Conservation (phyloP, 2,888 invertebrate genomes). For the Andrena fulva region DNA sequence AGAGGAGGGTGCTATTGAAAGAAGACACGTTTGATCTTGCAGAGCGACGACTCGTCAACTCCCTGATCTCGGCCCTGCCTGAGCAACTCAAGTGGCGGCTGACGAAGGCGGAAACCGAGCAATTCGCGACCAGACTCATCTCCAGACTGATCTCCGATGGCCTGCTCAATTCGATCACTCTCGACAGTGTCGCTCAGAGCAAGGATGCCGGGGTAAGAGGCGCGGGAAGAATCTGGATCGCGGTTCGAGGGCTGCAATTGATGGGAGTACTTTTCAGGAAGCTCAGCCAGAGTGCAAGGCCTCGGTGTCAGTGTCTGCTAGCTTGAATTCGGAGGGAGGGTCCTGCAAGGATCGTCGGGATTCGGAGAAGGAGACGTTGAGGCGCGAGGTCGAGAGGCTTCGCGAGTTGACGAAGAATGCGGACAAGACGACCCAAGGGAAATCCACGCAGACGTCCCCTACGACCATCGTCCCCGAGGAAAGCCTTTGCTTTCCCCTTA, state of each 20-base stretch:
- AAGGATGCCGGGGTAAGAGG: slow-evolving; percentile 34
- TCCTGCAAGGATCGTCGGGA: slow-evolving; percentile 24
- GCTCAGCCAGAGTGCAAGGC: slow-evolving; percentile 7
- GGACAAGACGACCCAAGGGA: slow-evolving; percentile 12
- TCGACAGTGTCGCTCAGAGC: slow-evolving; percentile 19
- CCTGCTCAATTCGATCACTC: slow-evolving; percentile 90
- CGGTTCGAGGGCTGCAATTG: not conserved
- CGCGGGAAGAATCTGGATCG: not conserved
- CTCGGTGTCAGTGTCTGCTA: not conserved
- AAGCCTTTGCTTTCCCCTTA: not conserved
- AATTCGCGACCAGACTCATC: slow-evolving; percentile 93
- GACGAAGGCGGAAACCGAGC: slow-evolving; percentile 90
- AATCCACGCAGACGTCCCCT: slow-evolving; percentile 47
- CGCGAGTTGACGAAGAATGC: slow-evolving; percentile 29
- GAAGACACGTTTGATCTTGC: slow-evolving; percentile 77
- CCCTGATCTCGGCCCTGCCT: slow-evolving; percentile 92
- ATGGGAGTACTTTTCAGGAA: slow-evolving; percentile 18
- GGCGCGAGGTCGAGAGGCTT: slow-evolving; percentile 37
- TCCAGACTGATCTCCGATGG: slow-evolving; percentile 95
- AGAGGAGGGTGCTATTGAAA: too few relatives aligned
- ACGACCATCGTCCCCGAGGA: slow-evolving; percentile 1
- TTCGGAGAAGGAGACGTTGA: slow-evolving; percentile 31
- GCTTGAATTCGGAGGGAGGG: not conserved
- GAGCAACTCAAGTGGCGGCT: slow-evolving; percentile 89
- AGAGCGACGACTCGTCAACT: slow-evolving; percentile 97